Conservation (phyloP, 2,113 vertebrate genomes). For the Thamnophis sirtalis region DNA sequence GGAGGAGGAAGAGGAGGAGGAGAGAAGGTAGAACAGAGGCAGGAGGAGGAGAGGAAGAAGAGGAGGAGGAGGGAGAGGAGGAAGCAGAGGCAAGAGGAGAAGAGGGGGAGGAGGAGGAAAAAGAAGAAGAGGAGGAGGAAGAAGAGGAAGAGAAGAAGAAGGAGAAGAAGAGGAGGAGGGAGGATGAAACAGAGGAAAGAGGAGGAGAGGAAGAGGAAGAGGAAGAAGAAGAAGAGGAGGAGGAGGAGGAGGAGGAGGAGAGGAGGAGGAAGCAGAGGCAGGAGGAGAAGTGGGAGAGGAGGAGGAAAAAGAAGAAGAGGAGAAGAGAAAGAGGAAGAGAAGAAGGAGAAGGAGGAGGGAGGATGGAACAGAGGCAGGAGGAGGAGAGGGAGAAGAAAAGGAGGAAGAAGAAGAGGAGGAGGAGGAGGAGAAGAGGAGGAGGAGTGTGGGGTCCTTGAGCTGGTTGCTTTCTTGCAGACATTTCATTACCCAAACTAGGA, state of each 20-base stretch:
- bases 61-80: too few relatives aligned
- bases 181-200: fast-evolving
- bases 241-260: fast-evolving
- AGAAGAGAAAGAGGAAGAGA: fast-evolving
- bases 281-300: too few relatives aligned
- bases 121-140: fast-evolving
- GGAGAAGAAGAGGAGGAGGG: too few relatives aligned
- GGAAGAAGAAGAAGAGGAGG: too few relatives aligned
- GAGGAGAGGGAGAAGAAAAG: fast-evolving
- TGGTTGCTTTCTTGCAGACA: background rate
- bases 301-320: too few relatives aligned
- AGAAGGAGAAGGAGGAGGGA: fast-evolving
- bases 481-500: background rate
- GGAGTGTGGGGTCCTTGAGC: background rate
- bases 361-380: fast-evolving
- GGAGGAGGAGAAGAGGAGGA: too few relatives aligned
- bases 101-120: fast-evolving
- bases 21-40: fast-evolving
- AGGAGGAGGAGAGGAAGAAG: too few relatives aligned
- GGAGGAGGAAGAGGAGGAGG: fast-evolving
- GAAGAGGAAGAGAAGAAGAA: fast-evolving
- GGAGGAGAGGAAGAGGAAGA: too few relatives aligned
- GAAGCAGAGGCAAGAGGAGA: fast-evolving
- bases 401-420: too few relatives aligned
- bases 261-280: fast-evolving